Base-by-base conservation (phyloP, 2,888 invertebrate genomes). In the Melangyna quadrimaculata region DNA sequence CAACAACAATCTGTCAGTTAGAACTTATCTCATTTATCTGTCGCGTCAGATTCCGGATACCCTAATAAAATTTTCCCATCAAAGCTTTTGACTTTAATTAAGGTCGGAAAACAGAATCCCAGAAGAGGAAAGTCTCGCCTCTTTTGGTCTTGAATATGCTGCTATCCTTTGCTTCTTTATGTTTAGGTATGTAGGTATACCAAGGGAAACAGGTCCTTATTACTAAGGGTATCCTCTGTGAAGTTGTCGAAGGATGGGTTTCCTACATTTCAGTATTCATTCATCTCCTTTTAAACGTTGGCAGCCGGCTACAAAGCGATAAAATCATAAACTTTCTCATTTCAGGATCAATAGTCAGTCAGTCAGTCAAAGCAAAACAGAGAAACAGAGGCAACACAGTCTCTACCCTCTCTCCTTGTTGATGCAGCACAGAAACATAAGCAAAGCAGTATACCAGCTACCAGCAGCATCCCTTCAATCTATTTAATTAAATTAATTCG, bases 1-100 rank as follows among this genome's bases (percentile, higher is more conserved):
- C 81, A 86, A 86, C 86, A 86, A 81, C 81, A 78, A 86, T 86
- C 86, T 86, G 86, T 86, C 86, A 81, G 81, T 73, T 78, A 71
- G 69, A 86, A 86, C 81, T 86, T 86, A 86, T 86, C 86, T 86
- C 86, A 86, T 86, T 86, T 81, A 86, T 86, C 80, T 80, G 84
- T 84, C 84, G 84, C 80, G 75, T 84, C 86, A 81, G 86, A 81
- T 81, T 86, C 81, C 72, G 77, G 81, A 81, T 81, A 81, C 86
- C 81, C 81, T 86, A 86, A 86, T 86, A 86, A 86, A 86, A 86
- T 81, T 27, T 81, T 86, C 77, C 81, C 86, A 86, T 86, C 86
- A 86, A 80, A 86, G 81, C 86, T 73, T 86, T 86, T 86, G 86
- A 81, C 86, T 86, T 86, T 86, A 86, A 86, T 86, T 86, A 86